Evolutionary conservation across 2,888 invertebrate genomes (phyloP).

Genomic region (Pseudococcus viburni): DNA sequence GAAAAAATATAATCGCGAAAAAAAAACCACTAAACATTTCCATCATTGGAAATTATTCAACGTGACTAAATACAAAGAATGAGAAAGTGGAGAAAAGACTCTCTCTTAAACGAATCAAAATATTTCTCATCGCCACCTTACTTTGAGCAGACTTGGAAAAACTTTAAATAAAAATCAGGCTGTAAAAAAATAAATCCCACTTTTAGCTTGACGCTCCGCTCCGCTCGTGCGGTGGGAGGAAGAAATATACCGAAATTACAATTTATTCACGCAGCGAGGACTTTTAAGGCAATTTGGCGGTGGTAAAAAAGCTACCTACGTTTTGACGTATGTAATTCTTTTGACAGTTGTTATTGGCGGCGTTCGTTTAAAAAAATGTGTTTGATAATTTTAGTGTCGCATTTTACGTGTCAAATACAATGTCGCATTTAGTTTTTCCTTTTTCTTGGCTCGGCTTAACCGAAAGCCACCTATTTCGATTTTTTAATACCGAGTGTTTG

Average conservation of each 20-base stretch:
- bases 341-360: slow-evolving; percentile 17
- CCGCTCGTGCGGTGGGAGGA: neutral
- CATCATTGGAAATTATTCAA: neutral
- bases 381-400: slow-evolving; percentile 16
- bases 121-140: neutral
- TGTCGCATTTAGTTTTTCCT: neutral
- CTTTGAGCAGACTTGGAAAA: neutral
- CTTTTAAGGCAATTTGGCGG: slow-evolving; percentile 15
- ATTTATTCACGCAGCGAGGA: neutral
- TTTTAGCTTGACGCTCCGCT: neutral
- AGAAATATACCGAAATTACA: neutral
- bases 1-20: no score
- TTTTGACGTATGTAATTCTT: slow-evolving; percentile 31
- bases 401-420: slow-evolving; percentile 11
- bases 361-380: slow-evolving; percentile 23
- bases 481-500: neutral
- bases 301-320: neutral
- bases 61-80: neutral
- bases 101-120: neutral
- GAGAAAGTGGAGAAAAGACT: neutral
- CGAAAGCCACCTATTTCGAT: neutral
- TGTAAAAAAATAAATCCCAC: neutral
- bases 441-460: neutral
- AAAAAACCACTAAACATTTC: neutral
- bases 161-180: neutral